Evolutionary conservation across 2,113 vertebrate species (phyloP).

Genomic region (Lepus americanus): DNA sequence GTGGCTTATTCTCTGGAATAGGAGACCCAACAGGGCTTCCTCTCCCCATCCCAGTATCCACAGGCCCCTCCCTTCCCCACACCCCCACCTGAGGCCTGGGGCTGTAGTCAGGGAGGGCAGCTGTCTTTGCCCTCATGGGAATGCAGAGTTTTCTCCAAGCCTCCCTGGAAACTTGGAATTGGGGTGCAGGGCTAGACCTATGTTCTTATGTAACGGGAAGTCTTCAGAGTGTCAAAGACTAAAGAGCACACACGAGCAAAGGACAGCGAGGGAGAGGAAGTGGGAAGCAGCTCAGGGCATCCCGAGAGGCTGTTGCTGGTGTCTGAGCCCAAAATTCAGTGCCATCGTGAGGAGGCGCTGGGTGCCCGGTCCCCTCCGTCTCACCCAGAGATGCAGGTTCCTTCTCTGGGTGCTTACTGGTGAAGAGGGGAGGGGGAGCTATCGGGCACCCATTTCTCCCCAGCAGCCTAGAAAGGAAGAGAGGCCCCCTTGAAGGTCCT

Average conservation of each 20-base stretch:
- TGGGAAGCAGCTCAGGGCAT: slow-evolving; percentile 73
- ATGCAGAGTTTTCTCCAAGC: slow-evolving; percentile 64
- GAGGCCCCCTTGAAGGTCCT: slow-evolving; percentile 48
- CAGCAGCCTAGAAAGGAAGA: slow-evolving; percentile 60
- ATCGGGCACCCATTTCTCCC: slow-evolving; percentile 54
- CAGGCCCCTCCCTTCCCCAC: slow-evolving; percentile 4
- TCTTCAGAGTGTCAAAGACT: slow-evolving; percentile 70
- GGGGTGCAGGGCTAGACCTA: slow-evolving; percentile 59
- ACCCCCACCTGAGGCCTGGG: not conserved
- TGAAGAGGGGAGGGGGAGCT: not conserved
- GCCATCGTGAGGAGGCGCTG: slow-evolving; percentile 51
- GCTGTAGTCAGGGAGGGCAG: slow-evolving; percentile 52
- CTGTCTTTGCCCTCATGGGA: slow-evolving; percentile 67
- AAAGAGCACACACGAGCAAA: slow-evolving; percentile 75
- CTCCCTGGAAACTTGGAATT: slow-evolving; percentile 63
- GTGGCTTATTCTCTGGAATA: slow-evolving; percentile 20
- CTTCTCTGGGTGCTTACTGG: slow-evolving; percentile 37
- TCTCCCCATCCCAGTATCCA: slow-evolving; percentile 46
- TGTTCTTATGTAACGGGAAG: slow-evolving; percentile 72
- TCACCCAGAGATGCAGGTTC: slow-evolving; percentile 47
- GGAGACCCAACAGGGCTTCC: slow-evolving; percentile 36
- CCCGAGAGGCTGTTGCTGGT: slow-evolving; percentile 84
- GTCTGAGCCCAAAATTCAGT: slow-evolving; percentile 77
- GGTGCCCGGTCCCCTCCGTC: not conserved
- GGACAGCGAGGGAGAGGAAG: slow-evolving; percentile 66